Evolutionary conservation across 2,797 vertebrate species (phyloP).

Genomic region (Macroramphosus scolopax): DNA sequence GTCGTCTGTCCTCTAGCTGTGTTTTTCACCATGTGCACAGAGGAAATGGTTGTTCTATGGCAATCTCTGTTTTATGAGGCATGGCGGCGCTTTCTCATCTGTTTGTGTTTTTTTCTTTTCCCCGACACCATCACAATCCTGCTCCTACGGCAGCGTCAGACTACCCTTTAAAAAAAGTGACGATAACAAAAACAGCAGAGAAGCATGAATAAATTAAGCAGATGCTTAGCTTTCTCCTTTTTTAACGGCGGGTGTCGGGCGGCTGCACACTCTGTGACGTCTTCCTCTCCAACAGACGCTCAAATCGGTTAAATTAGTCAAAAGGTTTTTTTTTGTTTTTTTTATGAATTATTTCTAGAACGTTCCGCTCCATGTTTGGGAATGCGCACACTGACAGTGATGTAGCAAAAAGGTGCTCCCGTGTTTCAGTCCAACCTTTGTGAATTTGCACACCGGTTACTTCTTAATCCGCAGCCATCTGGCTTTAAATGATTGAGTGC

Average conservation of each 20-base stretch:
- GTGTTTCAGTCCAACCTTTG: slow-evolving; percentile 39
- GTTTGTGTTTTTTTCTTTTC: slow-evolving; percentile 63
- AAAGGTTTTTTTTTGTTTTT: no score
- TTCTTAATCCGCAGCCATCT: slow-evolving; percentile 70
- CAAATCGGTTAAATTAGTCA: slow-evolving; percentile 30
- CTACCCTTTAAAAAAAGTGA: slow-evolving; percentile 61
- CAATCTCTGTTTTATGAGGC: slow-evolving; percentile 76
- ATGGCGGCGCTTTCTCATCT: slow-evolving; percentile 69
- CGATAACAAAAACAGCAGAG: slow-evolving; percentile 51
- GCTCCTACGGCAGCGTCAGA: slow-evolving; percentile 48
- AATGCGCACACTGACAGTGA: slow-evolving; percentile 27
- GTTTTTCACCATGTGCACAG: slow-evolving; percentile 62
- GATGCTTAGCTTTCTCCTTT: slow-evolving; percentile 40
- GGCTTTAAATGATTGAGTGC: slow-evolving; percentile 69
- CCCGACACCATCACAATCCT: slow-evolving; percentile 30
- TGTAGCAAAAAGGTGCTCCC: slow-evolving; percentile 31
- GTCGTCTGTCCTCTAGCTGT: slow-evolving; percentile 67
- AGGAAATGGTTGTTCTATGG: slow-evolving; percentile 68
- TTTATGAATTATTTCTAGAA: slow-evolving; percentile 9
- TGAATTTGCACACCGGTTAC: slow-evolving; percentile 48
- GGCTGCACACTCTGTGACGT: slow-evolving; percentile 3
- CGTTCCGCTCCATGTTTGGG: slow-evolving; percentile 10
- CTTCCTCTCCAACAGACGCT: slow-evolving; percentile 18
- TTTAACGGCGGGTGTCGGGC: slow-evolving; percentile 18
- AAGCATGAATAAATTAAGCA: slow-evolving; percentile 62